Evolutionary conservation across 2,113 vertebrate genomes (phyloP), one percentile per base, ranked within the genome.

Genomic region (Chaetodon auriga): DNA sequence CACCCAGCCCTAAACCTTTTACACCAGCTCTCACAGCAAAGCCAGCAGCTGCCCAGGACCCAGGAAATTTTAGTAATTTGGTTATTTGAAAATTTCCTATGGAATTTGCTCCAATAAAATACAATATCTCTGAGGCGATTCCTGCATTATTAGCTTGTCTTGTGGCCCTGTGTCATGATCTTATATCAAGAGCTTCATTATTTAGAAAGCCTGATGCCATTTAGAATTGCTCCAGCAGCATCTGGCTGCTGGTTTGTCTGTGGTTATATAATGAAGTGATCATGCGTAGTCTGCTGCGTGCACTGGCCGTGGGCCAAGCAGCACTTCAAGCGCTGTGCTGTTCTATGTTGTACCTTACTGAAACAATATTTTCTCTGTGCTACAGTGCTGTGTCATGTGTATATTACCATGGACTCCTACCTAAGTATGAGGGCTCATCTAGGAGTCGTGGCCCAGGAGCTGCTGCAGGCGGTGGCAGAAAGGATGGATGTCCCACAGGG

Each of bases 361-460:
- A 58, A n/a, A 75, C n/a, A 2, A 8, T 23, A 1, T 72, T 30
- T 74, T n/a, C 9, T 68, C 45, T 90, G 69, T 75, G 70, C 89
- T 79, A 72, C 95, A 99, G 98, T 96, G 87, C 94, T 98, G 92
- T 99, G 97, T 85, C 97, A 96, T 1, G 96, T 99, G 48, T 97
- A 99, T 55, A 89, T 99, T 86, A 97, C 95, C 0, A 95, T 97
- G 91, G 97, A 99, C 94, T 99, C 97, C 2, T 99, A 97, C 48
- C 93, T 99, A 79, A 99, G 98, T 2, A 93, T 98, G 91, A 97
- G 96, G 93, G 95, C 94, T 35, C 96, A 94, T 83, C 92, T 94
- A 10, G 95, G 96, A 0, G 92, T 92, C 16, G 94, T 95, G 74
- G 96, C 95, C 9, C 96, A 96, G 90, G 96, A 99, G 90, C 95